Base-by-base conservation (phyloP, 2,888 invertebrate genomes). In the Timema podura region DNA sequence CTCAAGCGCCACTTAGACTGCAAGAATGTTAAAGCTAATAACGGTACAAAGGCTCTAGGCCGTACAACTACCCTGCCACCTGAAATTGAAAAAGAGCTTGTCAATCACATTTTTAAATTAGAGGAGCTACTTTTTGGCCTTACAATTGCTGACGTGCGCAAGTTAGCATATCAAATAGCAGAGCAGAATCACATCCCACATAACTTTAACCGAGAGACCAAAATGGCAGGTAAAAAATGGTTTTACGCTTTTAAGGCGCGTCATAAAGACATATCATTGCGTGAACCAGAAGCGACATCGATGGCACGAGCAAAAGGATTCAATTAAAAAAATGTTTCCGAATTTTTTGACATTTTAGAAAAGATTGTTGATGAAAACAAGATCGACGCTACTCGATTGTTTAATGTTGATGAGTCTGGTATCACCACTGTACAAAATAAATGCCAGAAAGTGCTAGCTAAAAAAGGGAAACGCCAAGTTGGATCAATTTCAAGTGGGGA, bases 401-500 rank as follows among this genome's bases (percentile, higher is more conserved):
- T 16, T 16, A 59, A 59, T 59, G 59, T 59, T 16, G 59, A 59
- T 59, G 59, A 59, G 5, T 15, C 59, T 11, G 59, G 59, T 9
- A 2, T 16, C 59, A 59, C 16, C 1, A 59, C 59, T 59, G 59
- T 59, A 6, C 16, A 59, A 59, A 59, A 59, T 45, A 65, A 65
- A n/a, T 1, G n/a, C 61, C 48, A 59, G 16, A 59, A 59, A 5
- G 5, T 59, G 2, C 0, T 59, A 6, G 59, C 8, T 16, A 1
- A 13, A 11, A 68, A 67, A 69, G 74, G 73, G 48, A 75, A 75
- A 66, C 68, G 70, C 59, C 72, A 70, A 48, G 65, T 70, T 45
- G 67, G 70, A 15, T 67, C 70, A 51, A 51, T 73, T 11, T 51
- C 74, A 11, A 75, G 74, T 65, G 75, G 72, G 13, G 74, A 76